Evolutionary conservation across 2,797 vertebrate genomes (phyloP), one percentile per base, ranked within the genome.

Genomic region (Protonibea diacanthus): DNA sequence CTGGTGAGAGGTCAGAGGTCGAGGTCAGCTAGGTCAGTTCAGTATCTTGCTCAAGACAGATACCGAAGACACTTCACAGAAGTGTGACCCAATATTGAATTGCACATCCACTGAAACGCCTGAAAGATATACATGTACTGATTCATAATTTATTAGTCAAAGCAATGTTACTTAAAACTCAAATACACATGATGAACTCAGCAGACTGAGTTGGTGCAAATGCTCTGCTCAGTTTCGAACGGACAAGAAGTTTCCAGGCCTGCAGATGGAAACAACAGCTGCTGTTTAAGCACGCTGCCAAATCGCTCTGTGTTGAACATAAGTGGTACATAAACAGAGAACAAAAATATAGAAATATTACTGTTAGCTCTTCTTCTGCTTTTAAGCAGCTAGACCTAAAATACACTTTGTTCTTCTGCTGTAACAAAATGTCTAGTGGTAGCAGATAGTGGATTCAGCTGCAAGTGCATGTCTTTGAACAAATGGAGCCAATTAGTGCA

Each of bases 1-100:
- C n/a, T 66, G 40, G 6, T 47, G 0, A 61, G 51, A 81, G 57
- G 58, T 73, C 74, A 76, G 45, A 73, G 58, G 49, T 62, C 1
- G 13, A 14, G 12, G 53, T 42, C 44, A 59, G 60, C 27, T 53
- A 11, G 44, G 60, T 56, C 10, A 59, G 18, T 42, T 56, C 29
- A 65, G 14, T 63, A 38, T 63, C 33, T 63, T 58, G 45, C n/a
- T 58, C n/a, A 49, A 25, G 1, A 45, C 6, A 57, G 15, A 52
- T 7, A 23, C 8, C 8, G 2, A 38, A 38, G 33, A 38, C 33
- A 38, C 33, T 33, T 7, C 33, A 33, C n/a, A 17, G 7, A 66
- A 51, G 4, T n/a, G 6, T 66, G 6, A 70, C 13, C 29, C 20
- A 48, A 17, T 67, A 21, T 11, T 17, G 4, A 64, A 64, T 47